Conservation (phyloP, 2,113 vertebrate species). For the Eidolon helvum region DNA sequence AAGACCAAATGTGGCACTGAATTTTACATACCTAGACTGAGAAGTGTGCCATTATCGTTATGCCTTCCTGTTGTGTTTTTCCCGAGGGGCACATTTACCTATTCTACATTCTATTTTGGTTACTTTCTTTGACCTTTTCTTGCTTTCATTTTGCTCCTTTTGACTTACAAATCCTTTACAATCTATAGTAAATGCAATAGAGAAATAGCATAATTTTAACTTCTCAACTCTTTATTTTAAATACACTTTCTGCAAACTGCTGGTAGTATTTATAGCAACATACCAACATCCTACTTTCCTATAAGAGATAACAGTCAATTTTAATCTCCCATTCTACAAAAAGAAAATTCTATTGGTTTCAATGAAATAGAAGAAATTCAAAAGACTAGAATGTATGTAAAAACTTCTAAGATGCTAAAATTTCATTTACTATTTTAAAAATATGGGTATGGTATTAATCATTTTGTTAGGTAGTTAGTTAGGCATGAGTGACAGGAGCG, state of each 20-base stretch:
- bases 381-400: background rate
- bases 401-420: background rate
- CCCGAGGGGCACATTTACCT: constrained; percentile 23
- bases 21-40: background rate
- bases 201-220: constrained; percentile 71
- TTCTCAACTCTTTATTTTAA: constrained; percentile 69
- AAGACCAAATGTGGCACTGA: constrained; percentile 3
- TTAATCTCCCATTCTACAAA: background rate
- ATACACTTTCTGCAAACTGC: constrained; percentile 49
- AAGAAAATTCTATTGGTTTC: constrained; percentile 19
- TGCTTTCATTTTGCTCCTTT: constrained; percentile 68
- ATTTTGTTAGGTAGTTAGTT: background rate
- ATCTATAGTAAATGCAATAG: constrained; percentile 71
- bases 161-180: constrained; percentile 74
- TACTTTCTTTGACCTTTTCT: constrained; percentile 72
- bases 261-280: constrained; percentile 60
- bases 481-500: no score
- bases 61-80: background rate
- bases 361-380: background rate
- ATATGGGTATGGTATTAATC: background rate
- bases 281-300: constrained; percentile 34
- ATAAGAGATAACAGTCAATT: constrained; percentile 13
- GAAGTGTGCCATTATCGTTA: background rate
- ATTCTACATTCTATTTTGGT: constrained; percentile 61
- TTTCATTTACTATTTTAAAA: background rate